Percentiles rank a stretch among this genome's conserved stretches.
Evolutionary conservation across 2,888 invertebrate species (phyloP).

Genomic region (Actias luna): DNA sequence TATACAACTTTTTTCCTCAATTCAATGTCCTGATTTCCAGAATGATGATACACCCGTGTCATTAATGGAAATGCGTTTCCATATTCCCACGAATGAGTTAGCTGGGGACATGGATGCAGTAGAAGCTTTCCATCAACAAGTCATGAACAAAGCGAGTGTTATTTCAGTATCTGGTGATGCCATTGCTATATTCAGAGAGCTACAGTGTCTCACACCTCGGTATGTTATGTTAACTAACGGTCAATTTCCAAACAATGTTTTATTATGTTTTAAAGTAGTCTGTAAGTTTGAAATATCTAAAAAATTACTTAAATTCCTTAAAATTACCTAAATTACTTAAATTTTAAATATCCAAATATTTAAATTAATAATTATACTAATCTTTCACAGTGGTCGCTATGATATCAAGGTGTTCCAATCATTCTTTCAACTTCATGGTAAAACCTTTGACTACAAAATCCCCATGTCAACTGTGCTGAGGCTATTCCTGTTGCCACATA

Average conservation of each 20-base stretch:
- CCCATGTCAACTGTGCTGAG: constrained; percentile 98
- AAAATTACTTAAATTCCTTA: too few species aligned
- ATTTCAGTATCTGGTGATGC: constrained; percentile 99
- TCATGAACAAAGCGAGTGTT: constrained; percentile 98
- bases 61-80: constrained; percentile 98
- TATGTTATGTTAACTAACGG: constrained; percentile 48
- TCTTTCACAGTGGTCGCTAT: constrained; percentile 90
- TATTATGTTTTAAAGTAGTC: not conserved
- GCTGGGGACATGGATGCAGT: constrained; percentile 95
- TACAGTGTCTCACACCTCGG: constrained; percentile 99
- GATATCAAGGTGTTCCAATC: constrained; percentile 96
- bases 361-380: too few species aligned
- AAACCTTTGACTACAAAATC: constrained; percentile 99
- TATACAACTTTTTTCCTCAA: too few species aligned
- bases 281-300: too few species aligned
- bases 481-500: constrained; percentile 96
- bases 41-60: constrained; percentile 99
- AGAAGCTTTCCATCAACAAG: constrained; percentile 97
- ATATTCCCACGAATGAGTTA: constrained; percentile 95
- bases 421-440: constrained; percentile 89
- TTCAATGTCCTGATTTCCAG: constrained; percentile 69
- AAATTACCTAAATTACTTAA: too few species aligned
- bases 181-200: constrained; percentile 97
- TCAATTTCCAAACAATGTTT: not conserved
- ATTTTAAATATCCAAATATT: too few species aligned